Base-by-base conservation (phyloP, 2,888 invertebrate species). In the Exocentrus adspersus region DNA sequence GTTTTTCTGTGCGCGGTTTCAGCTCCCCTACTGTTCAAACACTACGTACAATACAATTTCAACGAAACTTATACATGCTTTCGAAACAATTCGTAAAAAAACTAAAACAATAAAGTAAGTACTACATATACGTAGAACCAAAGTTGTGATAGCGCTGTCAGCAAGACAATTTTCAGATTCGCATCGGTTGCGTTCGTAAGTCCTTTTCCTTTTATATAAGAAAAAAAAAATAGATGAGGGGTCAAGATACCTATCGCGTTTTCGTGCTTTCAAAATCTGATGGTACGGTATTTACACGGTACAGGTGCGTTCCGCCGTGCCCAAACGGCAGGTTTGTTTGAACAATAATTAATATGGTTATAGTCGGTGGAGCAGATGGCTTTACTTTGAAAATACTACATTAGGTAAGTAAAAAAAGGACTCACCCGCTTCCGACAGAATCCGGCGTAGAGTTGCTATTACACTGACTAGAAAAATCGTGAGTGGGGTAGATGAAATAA, bases 291-390 rank as follows among this genome's bases (percentile, higher is more conserved):
- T 74, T 74, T 74, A 68, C 72, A 70, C 64, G 70, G 68, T 66
- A 67, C 63, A 68, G 64, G 72, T 66, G 65, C 71, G 62, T 60
- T 56, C n/a, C n/a, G n/a, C n/a, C n/a, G n/a, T n/a, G n/a, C 21
- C 46, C 53, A 66, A 46, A 51, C 57, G 62, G 42, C 62, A 57
- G 57, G 57, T 68, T 62, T 74, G 69, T 74, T 74, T 72, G 69
- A 62, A 64, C 71, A 73, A 74, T 72, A 72, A 67, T 73, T 73
- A 73, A 71, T 73, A 72, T 68, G 61, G 71, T 69, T n/a, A 24
- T 72, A 70, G 71, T 65, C 70, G 69, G 67, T 65, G 67, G 70
- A 67, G 28, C 54, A 42, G 54, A 28, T 54, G 69, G 45, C 46
- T 52, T 45, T 48, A 41, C 54, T 21, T 24, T 54, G 28, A 30